phyloP scores from a whole-genome alignment of 2,797 vertebrate genomes.

The Mastacembelus armatus region DNA sequence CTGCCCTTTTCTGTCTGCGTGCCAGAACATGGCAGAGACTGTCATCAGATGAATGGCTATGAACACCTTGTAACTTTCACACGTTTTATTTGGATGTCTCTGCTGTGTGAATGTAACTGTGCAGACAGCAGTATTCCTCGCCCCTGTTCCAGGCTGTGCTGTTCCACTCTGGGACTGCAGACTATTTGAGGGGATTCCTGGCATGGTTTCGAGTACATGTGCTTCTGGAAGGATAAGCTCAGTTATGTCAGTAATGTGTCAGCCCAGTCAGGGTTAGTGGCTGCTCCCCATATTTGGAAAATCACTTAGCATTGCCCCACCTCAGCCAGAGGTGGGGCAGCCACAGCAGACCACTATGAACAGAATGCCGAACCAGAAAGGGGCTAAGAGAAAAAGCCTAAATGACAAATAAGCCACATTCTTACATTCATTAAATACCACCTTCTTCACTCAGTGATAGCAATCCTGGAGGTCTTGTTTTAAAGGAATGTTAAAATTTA shows the following conservation, averaged over 20 bases:
- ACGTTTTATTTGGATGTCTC: conserved; percentile 41
- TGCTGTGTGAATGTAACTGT: conserved; percentile 20
- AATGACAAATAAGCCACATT: conserved; percentile 23
- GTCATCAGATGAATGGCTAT: conserved; percentile 19
- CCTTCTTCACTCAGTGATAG: conserved; percentile 12
- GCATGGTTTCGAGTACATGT: conserved; percentile 72
- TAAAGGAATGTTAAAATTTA: conserved; percentile 2
- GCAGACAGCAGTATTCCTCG: conserved; percentile 21
- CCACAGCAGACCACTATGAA: conserved; percentile 66
- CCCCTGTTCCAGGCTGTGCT: conserved; percentile 32
- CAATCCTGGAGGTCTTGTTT: conserved; percentile 13
- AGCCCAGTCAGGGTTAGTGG: conserved; percentile 65
- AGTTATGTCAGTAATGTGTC: conserved; percentile 81
- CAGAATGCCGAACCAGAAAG: conserved; percentile 57
- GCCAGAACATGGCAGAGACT: conserved; percentile 20
- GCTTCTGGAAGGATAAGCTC: conserved; percentile 76
- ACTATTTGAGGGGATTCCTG: conserved; percentile 69
- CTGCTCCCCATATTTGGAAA: conserved; percentile 77
- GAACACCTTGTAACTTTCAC: conserved; percentile 24
- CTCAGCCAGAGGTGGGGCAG: conserved; percentile 64
- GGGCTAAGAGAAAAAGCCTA: conserved; percentile 15
- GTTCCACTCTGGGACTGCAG: conserved; percentile 35
- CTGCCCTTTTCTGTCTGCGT: conserved; percentile 46
- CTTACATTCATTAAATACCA: conserved; percentile 54
- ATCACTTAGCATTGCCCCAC: conserved; percentile 68